Base-by-base conservation (phyloP, 2,113 vertebrate species). In the Ameiurus melas region DNA sequence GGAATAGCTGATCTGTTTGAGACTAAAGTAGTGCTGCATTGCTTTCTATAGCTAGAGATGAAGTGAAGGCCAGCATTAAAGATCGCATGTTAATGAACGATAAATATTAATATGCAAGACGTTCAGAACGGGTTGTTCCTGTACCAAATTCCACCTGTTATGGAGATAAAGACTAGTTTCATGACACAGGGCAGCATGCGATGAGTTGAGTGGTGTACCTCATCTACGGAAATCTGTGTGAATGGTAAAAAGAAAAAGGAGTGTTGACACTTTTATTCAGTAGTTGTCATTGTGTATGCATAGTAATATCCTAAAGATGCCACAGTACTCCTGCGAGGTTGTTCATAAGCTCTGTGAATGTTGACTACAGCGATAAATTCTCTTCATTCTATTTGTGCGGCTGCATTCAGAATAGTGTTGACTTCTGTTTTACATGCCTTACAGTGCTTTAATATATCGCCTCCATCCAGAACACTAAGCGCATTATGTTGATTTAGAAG, bases 401-500 rank as follows among this genome's bases (percentile, higher is more conserved):
- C 53, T 71, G 78, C 51, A 12, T 81, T 55, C 43, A 8, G 25
- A 33, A 80, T 60, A 80, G 20, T 55, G 77, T 87, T 71, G 78
- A 82, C 36, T 82, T 87, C 53, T 75, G 55, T 47, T 83, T 57
- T 73, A 58, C 86, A 73, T 39, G 68, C 80, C 83, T 80, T 87
- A 43, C 70, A 75, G 57, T 77, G 27, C 55, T 62, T 89, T 84
- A 84, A 62, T 70, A 86, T 68, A 90, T 90, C 66, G 17, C 68
- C 89, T 89, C 84, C 87, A 86, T 88, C 79, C 80, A n/a, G 79
- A 86, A 86, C 90, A 83, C 91, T 92, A 88, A 92, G 91, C 75
- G 75, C 78, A 87, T 89, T 91, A 83, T 89, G 88, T 90, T 92
- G 89, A 92, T 92, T 93, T 92, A 90, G 89, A 92, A 90, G 85